Percentiles rank a stretch among this genome's conserved stretches.
Evolutionary conservation across 1,140 invertebrate species (phyloP).

Genomic region (Ylistrum balloti): DNA sequence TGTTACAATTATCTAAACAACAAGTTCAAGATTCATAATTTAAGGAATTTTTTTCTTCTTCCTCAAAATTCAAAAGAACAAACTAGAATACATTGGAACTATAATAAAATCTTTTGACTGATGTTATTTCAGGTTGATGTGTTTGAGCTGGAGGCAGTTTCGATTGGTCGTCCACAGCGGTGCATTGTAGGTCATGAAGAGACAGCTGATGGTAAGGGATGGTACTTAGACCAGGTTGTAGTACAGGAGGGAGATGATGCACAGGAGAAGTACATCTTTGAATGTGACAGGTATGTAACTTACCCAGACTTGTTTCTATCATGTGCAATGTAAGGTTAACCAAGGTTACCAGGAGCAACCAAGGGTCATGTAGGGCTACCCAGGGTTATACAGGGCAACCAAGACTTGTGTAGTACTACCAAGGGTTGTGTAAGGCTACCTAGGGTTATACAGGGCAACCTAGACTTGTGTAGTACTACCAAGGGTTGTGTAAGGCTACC

Average conservation of each 20-base stretch:
- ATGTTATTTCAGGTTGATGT: slow-evolving; percentile 72
- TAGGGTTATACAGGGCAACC: background rate
- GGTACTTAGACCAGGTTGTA: slow-evolving; percentile 74
- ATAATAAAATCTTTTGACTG: background rate
- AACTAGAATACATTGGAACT: no score
- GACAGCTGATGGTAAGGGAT: slow-evolving; percentile 73
- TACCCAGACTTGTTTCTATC: no score
- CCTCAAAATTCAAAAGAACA: no score
- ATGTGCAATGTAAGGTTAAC: no score
- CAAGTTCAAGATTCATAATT: no score
- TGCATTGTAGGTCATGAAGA: slow-evolving; percentile 79
- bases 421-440: background rate
- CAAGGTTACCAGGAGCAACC: no score
- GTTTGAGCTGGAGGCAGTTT: slow-evolving; percentile 80
- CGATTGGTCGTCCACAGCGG: slow-evolving; percentile 74
- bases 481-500: no score
- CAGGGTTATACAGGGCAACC: background rate
- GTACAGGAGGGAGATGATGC: slow-evolving; percentile 72
- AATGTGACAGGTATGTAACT: slow-evolving; percentile 75
- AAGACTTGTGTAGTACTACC: background rate
- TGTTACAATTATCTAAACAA: no score
- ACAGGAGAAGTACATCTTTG: slow-evolving; percentile 77
- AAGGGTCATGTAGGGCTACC: background rate
- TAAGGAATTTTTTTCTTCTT: no score
- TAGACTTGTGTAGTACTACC: no score